Conservation (phyloP, 2,113 vertebrate genomes). For the Ictalurus furcatus region DNA sequence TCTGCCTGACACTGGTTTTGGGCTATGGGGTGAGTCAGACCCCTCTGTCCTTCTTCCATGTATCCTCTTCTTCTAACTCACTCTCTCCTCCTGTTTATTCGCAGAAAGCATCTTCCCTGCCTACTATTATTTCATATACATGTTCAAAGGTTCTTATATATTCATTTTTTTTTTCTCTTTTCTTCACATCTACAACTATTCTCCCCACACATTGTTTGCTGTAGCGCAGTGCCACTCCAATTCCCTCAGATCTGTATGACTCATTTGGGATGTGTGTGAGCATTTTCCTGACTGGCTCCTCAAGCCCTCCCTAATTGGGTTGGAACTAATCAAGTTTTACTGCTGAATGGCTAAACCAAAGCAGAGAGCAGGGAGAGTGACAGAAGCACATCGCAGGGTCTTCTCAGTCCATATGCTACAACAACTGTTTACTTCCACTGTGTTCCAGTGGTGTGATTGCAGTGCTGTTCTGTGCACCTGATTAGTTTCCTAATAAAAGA, state of each 20-base stretch:
- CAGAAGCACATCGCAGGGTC: slow-evolving; percentile 49
- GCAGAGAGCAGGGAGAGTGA: slow-evolving; percentile 58
- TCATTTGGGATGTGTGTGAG: slow-evolving; percentile 36
- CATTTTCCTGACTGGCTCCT: slow-evolving; percentile 20
- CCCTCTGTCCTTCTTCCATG: neutral
- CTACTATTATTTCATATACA: neutral
- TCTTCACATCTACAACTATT: neutral
- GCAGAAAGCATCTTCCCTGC: neutral
- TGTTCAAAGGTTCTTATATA: neutral
- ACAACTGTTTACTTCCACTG: slow-evolving; percentile 42
- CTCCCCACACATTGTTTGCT: neutral
- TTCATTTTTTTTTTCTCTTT: neutral
- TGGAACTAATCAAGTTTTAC: slow-evolving; percentile 74
- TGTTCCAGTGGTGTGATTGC: neutral
- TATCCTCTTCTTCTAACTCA: neutral
- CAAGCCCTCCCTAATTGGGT: slow-evolving; percentile 65
- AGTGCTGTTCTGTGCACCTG: neutral
- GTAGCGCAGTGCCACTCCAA: neutral
- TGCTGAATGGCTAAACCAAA: slow-evolving; percentile 67
- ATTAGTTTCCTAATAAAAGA: slow-evolving; percentile 36
- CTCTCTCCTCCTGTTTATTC: neutral
- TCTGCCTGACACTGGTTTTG: slow-evolving; percentile 51
- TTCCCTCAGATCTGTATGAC: slow-evolving; percentile 20
- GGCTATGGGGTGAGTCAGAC: slow-evolving; percentile 45
- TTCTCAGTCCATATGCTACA: slow-evolving; percentile 42